Evolutionary conservation across 2,888 invertebrate species (phyloP), one percentile per base, ranked within the genome.

Genomic region (Rhagonycha fulva): DNA sequence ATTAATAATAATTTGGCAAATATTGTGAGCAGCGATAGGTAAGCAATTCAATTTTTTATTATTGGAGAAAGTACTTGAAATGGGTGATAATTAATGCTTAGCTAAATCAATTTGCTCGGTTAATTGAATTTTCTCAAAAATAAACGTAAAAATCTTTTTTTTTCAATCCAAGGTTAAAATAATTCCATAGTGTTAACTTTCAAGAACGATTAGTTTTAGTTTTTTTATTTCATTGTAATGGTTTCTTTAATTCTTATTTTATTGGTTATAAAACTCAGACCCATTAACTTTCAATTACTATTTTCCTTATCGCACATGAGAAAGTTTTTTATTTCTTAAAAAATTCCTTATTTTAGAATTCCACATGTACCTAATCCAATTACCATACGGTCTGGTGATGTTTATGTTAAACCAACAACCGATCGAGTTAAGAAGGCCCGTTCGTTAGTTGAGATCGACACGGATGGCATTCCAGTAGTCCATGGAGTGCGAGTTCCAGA

Each of bases 401-500:
- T 92, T 84, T 91, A 89, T 80, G 88, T 89, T 72, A 87, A 87
- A 71, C 82, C 84, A 74, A 72, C 80, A 5, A 87, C 88, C 10
- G 87, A 90, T 62, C 90, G 91, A 61, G 89, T 89, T 78, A 93
- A 94, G 81, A 91, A 92, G 70, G 92, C 91, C 12, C 89, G 94
- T 70, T 92, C 93, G 1, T 89, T 93, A 7, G 87, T 94, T 78
- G 90, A 92, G 9, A 84, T 94, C 1, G 94, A 92, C 70, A 88
- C 90, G 7, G 94, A 94, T 82, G 94, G 94, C 0, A 93, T 94
- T 26, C 95, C 95, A 0, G 92, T 96, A 70, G 94, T 97, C 67
- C 94, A 95, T 71, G 95, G 95, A 0, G 91, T 94, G 0, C 91
- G 96, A 75, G 93, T 95, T 62, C 96, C 96, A 0, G 96, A 97